These are phyloP conservation scores for Cyaniris semiargus DNA, from an alignment of 2,888 invertebrate genomes.

Conservation along the genomic window DNA sequence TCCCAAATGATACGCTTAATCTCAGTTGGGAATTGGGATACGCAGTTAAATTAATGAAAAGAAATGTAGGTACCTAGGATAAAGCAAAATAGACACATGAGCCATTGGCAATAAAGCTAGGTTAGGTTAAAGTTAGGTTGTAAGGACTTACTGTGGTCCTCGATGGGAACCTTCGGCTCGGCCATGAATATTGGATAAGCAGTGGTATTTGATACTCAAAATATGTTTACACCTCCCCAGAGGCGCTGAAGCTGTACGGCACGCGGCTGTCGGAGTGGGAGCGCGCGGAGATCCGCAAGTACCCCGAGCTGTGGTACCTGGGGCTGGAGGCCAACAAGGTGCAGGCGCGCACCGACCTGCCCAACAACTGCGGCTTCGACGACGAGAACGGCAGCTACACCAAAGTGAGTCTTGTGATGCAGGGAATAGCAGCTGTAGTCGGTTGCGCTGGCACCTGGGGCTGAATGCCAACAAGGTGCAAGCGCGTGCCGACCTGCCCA, in stretches of 20 bases:
- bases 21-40: too few relatives aligned
- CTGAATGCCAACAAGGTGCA: slow-evolving; percentile 84
- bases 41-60: too few relatives aligned
- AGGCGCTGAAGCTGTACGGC: slow-evolving; percentile 91
- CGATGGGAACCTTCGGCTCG: too few relatives aligned
- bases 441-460: slow-evolving; percentile 77
- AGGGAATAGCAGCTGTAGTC: not conserved
- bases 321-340: slow-evolving; percentile 93
- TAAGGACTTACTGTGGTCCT: too few relatives aligned
- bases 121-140: too few relatives aligned
- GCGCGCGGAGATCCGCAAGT: slow-evolving; percentile 93
- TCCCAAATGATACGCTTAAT: too few relatives aligned
- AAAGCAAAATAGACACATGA: too few relatives aligned
- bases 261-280: slow-evolving; percentile 94
- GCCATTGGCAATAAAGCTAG: too few relatives aligned
- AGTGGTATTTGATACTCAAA: not conserved
- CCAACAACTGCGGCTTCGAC: slow-evolving; percentile 93
- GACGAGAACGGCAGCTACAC: slow-evolving; percentile 97
- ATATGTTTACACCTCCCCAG: slow-evolving; percentile 68
- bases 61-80: too few relatives aligned
- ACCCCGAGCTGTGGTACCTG: slow-evolving; percentile 96
- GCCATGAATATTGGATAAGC: too few relatives aligned
- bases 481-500: slow-evolving; percentile 88
- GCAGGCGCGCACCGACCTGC: slow-evolving; percentile 88
- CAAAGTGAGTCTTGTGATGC: slow-evolving; percentile 82